Percentiles rank a stretch among this genome's conserved stretches.
phyloP scores from a whole-genome alignment of 2,797 vertebrate species.

The Trichosurus vulpecula region DNA sequence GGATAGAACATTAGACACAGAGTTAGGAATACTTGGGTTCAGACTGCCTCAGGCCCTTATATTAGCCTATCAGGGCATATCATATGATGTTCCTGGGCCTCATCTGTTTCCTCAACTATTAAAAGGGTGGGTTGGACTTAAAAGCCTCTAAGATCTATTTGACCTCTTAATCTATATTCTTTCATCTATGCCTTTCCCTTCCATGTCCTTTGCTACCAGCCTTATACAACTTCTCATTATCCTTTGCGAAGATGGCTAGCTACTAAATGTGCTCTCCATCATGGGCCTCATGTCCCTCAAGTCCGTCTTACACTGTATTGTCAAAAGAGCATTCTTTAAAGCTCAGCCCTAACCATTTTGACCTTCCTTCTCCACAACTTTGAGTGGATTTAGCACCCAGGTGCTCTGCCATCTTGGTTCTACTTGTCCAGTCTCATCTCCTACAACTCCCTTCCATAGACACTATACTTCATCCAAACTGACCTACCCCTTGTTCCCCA shows the following conservation, averaged over 20 bases:
- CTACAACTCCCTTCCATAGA: not conserved
- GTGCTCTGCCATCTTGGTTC: not conserved
- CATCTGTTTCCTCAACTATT: not conserved
- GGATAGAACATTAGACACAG: not conserved
- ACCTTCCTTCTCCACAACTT: not conserved
- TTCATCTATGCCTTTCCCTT: not conserved
- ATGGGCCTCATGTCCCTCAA: too few relatives aligned
- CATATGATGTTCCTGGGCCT: too few relatives aligned
- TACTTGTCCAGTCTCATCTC: not conserved
- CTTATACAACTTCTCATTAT: too few relatives aligned
- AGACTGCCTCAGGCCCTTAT: not conserved
- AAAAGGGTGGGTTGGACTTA: not conserved
- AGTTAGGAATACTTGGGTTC: not conserved
- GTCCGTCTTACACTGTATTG: not conserved
- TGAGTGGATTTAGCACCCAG: not conserved
- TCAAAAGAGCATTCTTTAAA: not conserved
- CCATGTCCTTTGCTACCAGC: too few relatives aligned
- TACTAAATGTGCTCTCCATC: too few relatives aligned
- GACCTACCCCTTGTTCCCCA: not conserved
- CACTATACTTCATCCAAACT: not conserved
- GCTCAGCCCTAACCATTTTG: not conserved
- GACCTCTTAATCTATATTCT: not conserved
- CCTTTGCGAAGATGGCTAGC: too few relatives aligned
- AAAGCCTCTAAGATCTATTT: not conserved
- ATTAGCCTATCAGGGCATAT: too few relatives aligned